Conservation (phyloP, 2,797 vertebrate genomes). For the Gouania willdenowi region DNA sequence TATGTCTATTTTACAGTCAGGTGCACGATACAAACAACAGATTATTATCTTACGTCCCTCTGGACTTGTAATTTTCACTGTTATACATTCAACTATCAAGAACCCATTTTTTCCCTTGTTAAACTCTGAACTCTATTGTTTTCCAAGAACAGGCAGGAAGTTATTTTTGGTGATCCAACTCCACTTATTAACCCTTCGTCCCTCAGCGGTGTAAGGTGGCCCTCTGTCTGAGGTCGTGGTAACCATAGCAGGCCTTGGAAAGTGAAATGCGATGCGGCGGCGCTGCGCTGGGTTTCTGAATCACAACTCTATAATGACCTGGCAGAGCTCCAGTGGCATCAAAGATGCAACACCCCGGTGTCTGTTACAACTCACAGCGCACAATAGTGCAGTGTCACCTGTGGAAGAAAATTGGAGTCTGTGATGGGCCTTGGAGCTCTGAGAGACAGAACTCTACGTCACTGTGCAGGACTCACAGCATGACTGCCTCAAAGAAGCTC, state of each 20-base stretch:
- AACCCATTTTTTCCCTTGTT: too few species aligned
- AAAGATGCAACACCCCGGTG: conserved; percentile 73
- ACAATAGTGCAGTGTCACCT: conserved; percentile 52
- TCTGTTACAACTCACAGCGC: conserved; percentile 62
- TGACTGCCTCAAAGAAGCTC: neutral
- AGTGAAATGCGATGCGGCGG: conserved; percentile 76
- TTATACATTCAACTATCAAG: too few species aligned
- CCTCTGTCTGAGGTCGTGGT: conserved; percentile 73
- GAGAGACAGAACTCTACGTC: conserved; percentile 13
- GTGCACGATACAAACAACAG: too few species aligned
- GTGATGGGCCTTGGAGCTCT: neutral
- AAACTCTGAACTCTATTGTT: conserved; percentile 8
- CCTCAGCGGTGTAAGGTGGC: conserved; percentile 65
- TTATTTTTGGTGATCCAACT: conserved; percentile 51
- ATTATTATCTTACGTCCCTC: too few species aligned
- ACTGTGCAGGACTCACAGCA: conserved; percentile 11
- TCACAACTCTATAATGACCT: conserved; percentile 78
- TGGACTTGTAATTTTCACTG: too few species aligned
- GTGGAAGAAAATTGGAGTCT: conserved; percentile 12
- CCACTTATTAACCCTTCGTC: neutral
- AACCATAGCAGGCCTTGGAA: conserved; percentile 80
- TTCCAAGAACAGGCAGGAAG: conserved; percentile 15
- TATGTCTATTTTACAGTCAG: too few species aligned
- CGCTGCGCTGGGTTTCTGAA: conserved; percentile 69
- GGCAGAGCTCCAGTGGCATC: conserved; percentile 59